A percentile compares a stretch with the other conserved stretches of the same genome.
Evolutionary conservation across 1,140 invertebrate genomes (phyloP).

Genomic region (Procambarus clarkii): DNA sequence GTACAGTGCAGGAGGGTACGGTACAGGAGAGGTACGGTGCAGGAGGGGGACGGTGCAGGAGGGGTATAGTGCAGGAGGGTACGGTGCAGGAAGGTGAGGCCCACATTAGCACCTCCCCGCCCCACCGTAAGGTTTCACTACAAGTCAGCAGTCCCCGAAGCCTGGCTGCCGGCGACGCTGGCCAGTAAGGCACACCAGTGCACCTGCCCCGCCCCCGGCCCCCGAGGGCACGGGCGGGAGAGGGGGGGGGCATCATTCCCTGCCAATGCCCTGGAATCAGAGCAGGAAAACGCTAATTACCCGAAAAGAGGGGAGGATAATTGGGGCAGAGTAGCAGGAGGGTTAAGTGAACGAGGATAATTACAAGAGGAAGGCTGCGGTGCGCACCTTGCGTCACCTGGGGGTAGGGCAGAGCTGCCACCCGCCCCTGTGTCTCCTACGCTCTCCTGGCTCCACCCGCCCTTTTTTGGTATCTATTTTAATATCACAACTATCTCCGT

Average conservation of each 20-base stretch:
- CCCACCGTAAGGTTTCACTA: background rate
- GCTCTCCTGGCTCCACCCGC: constrained; percentile 54
- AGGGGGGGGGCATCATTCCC: background rate
- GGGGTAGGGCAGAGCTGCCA: constrained; percentile 17
- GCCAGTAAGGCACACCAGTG: constrained; percentile 11
- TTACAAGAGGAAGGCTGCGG: constrained; percentile 18
- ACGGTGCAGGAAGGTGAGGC: background rate
- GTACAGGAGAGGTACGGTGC: background rate
- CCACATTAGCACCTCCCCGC: background rate
- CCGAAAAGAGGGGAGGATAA: background rate
- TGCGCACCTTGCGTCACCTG: constrained; percentile 56
- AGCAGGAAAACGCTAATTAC: constrained; percentile 44
- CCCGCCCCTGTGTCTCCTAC: constrained; percentile 56
- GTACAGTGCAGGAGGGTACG: background rate
- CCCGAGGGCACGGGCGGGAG: background rate
- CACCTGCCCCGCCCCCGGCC: constrained; percentile 6
- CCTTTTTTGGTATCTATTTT: constrained; percentile 62
- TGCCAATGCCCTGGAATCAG: constrained; percentile 19
- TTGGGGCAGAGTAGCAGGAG: constrained; percentile 8
- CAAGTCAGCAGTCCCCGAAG: background rate
- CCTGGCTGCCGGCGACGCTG: background rate
- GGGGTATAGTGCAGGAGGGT: no score
- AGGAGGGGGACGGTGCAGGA: background rate
- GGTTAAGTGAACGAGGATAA: constrained; percentile 18
- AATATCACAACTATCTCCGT: constrained; percentile 32